Evolutionary conservation across 2,797 vertebrate species (phyloP).

Genomic region (Orientallactaga sibirica): DNA sequence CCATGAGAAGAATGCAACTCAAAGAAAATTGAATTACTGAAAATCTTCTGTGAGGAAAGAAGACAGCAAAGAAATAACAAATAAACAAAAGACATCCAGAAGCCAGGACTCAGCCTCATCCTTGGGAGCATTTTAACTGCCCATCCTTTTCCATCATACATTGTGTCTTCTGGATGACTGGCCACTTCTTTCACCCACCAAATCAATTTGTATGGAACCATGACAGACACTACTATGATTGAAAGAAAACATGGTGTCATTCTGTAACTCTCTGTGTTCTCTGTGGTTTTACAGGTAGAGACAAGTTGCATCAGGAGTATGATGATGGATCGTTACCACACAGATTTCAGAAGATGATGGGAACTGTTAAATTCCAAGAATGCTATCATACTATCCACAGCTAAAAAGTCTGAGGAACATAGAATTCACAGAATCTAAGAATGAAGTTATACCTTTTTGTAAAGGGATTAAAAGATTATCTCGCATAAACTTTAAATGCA

Average conservation of each 20-base stretch:
- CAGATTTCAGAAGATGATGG: background rate
- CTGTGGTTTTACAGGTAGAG: slow-evolving; percentile 11
- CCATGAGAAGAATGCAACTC: background rate
- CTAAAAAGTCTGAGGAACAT: background rate
- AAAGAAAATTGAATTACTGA: slow-evolving; percentile 41
- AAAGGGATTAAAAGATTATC: background rate
- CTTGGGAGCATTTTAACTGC: background rate
- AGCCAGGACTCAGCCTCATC: background rate
- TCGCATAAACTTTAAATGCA: background rate
- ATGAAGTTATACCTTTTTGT: background rate
- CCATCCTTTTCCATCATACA: fast-evolving
- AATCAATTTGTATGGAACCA: slow-evolving; percentile 38
- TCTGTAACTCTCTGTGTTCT: background rate
- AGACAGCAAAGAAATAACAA: slow-evolving; percentile 4
- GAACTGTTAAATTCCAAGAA: background rate
- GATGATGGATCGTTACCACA: background rate
- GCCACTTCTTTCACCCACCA: background rate
- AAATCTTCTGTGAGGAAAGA: slow-evolving; percentile 34
- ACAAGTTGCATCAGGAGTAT: background rate
- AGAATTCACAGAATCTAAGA: background rate
- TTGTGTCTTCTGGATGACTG: slow-evolving; percentile 3
- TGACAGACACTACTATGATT: background rate
- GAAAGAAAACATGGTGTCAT: background rate
- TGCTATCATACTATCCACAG: background rate
- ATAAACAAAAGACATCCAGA: background rate